Conservation (phyloP, 2,888 invertebrate genomes). For the Neoascia interrupta region DNA sequence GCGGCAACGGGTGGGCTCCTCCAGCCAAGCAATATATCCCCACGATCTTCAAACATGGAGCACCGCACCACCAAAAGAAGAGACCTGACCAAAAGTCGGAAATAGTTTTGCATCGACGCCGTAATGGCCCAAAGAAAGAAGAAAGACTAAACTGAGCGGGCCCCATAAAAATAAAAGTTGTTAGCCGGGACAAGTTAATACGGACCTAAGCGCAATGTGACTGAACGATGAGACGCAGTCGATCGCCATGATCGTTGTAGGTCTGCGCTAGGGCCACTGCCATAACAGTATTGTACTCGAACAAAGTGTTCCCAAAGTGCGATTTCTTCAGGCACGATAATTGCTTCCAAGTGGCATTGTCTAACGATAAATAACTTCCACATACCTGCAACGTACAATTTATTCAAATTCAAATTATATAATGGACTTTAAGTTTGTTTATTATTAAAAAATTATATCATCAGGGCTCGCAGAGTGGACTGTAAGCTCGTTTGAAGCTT, state of each 20-base stretch:
- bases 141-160: background rate
- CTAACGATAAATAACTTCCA: constrained; percentile 30
- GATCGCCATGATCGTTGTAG: constrained; percentile 9
- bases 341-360: constrained; percentile 42
- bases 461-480: constrained; percentile 6
- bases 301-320: constrained; percentile 22
- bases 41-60: background rate
- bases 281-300: constrained; percentile 14
- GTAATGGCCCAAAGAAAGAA: background rate
- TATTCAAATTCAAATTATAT: constrained; percentile 5
- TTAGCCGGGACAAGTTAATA: constrained; percentile 9
- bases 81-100: constrained; percentile 27
- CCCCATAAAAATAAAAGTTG: background rate
- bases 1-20: background rate
- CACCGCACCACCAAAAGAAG: background rate
- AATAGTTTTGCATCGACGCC: constrained; percentile 28
- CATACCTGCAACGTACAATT: no score
- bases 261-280: constrained; percentile 5
- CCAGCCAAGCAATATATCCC: constrained; percentile 27
- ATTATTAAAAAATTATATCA: constrained; percentile 40
- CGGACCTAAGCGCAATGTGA: no score
- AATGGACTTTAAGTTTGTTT: constrained; percentile 15
- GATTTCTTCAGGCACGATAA: constrained; percentile 42
- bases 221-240: no score
- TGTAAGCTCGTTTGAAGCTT: background rate